Percentiles rank a stretch among this genome's conserved stretches.
Conservation (phyloP, 2,113 vertebrate species). For the Malurus cyaneus region DNA sequence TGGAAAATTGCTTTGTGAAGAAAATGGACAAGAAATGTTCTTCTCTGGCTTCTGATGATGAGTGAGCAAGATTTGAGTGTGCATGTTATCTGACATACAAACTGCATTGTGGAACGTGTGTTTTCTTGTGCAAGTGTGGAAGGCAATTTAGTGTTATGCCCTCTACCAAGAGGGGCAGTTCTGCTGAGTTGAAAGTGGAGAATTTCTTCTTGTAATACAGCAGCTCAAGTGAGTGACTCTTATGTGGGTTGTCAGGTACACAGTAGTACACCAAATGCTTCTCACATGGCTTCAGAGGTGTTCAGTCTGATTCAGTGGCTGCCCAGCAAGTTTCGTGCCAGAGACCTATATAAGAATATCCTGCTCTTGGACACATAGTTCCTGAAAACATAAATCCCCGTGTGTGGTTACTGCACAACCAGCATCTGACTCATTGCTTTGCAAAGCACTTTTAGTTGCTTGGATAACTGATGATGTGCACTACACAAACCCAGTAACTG, state of each 20-base stretch:
- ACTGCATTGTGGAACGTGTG: background rate
- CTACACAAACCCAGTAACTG: background rate
- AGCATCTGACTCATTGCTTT: conserved; percentile 59
- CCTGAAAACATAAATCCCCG: conserved; percentile 40
- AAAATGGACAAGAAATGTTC: background rate
- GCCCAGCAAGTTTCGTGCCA: background rate
- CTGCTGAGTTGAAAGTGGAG: background rate
- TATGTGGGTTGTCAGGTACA: conserved; percentile 29
- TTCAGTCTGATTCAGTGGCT: background rate
- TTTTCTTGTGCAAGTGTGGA: background rate
- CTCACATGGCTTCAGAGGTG: background rate
- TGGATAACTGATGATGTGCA: conserved; percentile 24
- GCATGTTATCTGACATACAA: background rate
- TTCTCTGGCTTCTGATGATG: background rate
- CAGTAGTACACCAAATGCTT: conserved; percentile 5
- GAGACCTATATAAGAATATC: background rate
- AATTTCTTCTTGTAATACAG: background rate
- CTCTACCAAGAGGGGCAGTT: background rate
- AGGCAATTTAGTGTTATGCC: background rate
- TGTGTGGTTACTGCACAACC: conserved; percentile 51
- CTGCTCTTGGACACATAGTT: conserved; percentile 30
- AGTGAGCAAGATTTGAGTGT: background rate
- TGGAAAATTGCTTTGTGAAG: background rate
- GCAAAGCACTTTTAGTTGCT: conserved; percentile 58
- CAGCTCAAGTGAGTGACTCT: background rate